phyloP scores from a whole-genome alignment of 2,113 vertebrate genomes.

The Paradisaea rubra region DNA sequence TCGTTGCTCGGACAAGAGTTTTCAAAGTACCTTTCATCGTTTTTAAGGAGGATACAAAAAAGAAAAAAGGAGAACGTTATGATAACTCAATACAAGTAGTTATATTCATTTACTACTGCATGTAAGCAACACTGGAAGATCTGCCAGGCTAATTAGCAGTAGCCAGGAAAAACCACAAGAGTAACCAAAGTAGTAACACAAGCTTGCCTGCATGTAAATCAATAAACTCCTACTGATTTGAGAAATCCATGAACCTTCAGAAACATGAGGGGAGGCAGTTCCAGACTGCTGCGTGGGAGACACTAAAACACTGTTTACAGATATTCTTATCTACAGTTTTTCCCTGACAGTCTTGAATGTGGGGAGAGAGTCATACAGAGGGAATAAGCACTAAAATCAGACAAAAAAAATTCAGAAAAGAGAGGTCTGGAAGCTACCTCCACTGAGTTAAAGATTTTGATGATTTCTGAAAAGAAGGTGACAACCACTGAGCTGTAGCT shows the following conservation, averaged over 20 bases:
- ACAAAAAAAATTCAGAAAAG: background rate
- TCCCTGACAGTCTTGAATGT: background rate
- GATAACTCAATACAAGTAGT: background rate
- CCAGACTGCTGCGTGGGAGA: slow-evolving; percentile 56
- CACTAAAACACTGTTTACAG: slow-evolving; percentile 15
- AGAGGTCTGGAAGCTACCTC: background rate
- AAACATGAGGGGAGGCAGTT: background rate
- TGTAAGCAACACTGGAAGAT: background rate
- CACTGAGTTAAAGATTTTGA: background rate
- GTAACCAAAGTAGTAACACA: slow-evolving; percentile 11
- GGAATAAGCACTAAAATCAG: background rate
- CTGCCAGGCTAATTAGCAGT: slow-evolving; percentile 4
- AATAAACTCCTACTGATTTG: slow-evolving; percentile 38
- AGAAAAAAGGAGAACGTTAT: background rate
- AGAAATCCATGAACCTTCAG: slow-evolving; percentile 24
- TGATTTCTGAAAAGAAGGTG: background rate
- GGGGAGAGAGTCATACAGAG: background rate
- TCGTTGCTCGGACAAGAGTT: background rate
- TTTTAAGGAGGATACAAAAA: background rate
- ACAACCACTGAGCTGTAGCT: background rate
- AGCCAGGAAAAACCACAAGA: background rate
- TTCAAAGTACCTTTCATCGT: background rate
- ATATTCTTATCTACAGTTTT: slow-evolving; percentile 15
- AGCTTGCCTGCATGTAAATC: background rate
- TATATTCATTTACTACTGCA: background rate